These are phyloP conservation scores for Callorhinus ursinus DNA, from an alignment of 2,113 vertebrate genomes.

Conservation along the genomic window DNA sequence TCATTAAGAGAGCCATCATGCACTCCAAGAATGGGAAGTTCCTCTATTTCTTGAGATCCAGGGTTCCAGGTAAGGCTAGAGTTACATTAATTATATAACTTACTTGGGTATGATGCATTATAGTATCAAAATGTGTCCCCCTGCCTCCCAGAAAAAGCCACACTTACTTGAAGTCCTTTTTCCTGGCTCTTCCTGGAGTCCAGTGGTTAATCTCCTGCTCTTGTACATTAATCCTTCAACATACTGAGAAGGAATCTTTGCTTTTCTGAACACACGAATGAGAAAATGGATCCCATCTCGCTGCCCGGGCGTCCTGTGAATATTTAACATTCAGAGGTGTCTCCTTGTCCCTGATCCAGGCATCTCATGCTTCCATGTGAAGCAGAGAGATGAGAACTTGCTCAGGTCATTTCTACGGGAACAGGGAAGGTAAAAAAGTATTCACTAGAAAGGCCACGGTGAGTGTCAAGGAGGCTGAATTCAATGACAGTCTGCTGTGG, in stretches of 20 bases:
- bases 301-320: not conserved
- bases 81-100: not conserved
- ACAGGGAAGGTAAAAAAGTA: not conserved
- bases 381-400: not conserved
- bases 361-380: not conserved
- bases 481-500: not conserved
- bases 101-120: not conserved
- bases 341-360: not conserved
- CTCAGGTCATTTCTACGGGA: not conserved
- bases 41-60: slow-evolving; percentile 97
- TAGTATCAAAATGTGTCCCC: not conserved
- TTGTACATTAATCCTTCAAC: not conserved
- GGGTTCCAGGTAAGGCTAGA: slow-evolving; percentile 93
- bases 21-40: slow-evolving; percentile 99
- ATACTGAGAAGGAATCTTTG: not conserved
- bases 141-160: not conserved
- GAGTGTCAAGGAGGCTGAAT: not conserved
- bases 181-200: not conserved
- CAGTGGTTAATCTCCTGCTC: not conserved
- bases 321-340: not conserved
- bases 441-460: not conserved
- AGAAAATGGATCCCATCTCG: not conserved
- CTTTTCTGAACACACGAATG: not conserved
- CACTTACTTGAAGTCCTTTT: not conserved
- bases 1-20: slow-evolving; percentile 98